Evolutionary conservation across 2,113 vertebrate genomes (phyloP).

Genomic region (Junco hyemalis): DNA sequence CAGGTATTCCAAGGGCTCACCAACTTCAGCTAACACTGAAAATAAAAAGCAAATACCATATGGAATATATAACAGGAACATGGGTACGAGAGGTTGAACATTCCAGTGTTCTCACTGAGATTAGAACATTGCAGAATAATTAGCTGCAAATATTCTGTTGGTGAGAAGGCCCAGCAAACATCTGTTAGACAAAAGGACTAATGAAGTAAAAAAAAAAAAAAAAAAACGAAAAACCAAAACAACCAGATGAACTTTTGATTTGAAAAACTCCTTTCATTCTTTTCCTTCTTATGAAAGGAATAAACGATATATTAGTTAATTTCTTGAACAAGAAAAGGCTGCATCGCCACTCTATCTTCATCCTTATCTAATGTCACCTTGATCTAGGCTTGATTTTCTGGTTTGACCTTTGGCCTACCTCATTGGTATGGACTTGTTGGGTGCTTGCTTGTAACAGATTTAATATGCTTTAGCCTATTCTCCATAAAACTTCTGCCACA

Average conservation of each 20-base stretch:
- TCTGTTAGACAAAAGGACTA: background rate
- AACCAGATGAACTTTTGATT: background rate
- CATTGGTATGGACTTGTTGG: background rate
- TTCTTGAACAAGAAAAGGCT: background rate
- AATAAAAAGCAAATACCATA: background rate
- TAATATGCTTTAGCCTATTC: background rate
- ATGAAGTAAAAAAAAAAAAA: background rate
- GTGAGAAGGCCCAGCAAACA: background rate
- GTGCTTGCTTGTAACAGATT: background rate
- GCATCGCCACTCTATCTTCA: background rate
- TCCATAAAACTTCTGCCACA: background rate
- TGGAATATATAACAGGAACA: background rate
- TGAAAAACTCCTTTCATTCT: background rate
- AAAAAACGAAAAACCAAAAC: background rate
- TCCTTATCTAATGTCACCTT: background rate
- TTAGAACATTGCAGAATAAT: background rate
- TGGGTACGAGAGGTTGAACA: background rate
- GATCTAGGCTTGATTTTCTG: background rate
- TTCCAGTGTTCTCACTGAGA: background rate
- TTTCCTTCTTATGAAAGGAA: background rate
- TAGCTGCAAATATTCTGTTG: background rate
- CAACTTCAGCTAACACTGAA: background rate
- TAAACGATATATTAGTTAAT: background rate
- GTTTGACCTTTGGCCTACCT: background rate
- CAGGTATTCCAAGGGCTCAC: background rate